Evolutionary conservation across 2,888 invertebrate species (phyloP).

Genomic region (Lottia gigantea): DNA sequence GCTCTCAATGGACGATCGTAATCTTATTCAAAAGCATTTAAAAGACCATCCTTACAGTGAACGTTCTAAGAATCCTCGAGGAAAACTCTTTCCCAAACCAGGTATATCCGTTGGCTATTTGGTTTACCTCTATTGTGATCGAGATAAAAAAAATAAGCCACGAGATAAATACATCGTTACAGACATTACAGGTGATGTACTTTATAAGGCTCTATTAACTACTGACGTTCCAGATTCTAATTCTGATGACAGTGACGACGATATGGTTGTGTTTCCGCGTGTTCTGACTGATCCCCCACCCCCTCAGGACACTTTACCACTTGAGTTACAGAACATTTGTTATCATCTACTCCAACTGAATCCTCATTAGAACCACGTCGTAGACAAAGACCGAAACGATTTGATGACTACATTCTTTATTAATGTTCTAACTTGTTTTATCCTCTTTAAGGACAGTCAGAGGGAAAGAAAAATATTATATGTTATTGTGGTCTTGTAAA

Average conservation of each 20-base stretch:
- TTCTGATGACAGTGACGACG: background rate
- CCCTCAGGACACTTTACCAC: too few species aligned
- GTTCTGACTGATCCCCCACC: background rate
- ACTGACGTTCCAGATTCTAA: background rate
- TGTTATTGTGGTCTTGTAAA: too few species aligned
- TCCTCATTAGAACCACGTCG: too few species aligned
- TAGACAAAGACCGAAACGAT: too few species aligned
- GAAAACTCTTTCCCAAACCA: background rate
- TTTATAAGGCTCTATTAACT: too few species aligned
- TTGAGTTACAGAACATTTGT: too few species aligned
- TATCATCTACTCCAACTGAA: too few species aligned
- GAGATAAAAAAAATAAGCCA: background rate
- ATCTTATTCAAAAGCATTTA: background rate
- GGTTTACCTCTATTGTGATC: constrained; percentile 13
- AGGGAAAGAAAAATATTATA: too few species aligned
- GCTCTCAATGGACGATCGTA: background rate
- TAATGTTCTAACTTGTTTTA: too few species aligned
- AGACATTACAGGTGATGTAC: background rate
- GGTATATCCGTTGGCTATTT: constrained; percentile 6
- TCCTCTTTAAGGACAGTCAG: too few species aligned
- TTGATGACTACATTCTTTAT: too few species aligned
- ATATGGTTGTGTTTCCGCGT: background rate
- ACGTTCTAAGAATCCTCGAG: constrained; percentile 6
- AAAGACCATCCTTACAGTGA: constrained; percentile 13
- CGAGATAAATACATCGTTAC: background rate